Evolutionary conservation across 2,888 invertebrate genomes (phyloP).

Genomic region (Plebejus melissa): DNA sequence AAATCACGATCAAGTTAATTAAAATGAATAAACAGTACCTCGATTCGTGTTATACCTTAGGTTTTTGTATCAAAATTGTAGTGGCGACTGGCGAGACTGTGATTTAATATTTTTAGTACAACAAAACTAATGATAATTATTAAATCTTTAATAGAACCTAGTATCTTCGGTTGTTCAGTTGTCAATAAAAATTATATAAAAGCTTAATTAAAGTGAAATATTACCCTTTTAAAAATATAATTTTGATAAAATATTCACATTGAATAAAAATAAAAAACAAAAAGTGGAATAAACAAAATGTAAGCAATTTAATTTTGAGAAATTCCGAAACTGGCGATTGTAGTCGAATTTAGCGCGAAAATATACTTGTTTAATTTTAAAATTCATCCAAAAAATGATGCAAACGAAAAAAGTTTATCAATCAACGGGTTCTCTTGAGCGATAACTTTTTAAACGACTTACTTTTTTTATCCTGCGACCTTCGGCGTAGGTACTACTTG

Average conservation of each 20-base stretch:
- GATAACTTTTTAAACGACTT: conserved; percentile 20
- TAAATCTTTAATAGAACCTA: no score
- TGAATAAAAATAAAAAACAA: conserved; percentile 14
- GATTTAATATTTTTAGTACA: not conserved
- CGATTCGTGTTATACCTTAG: not conserved
- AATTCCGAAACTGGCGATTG: conserved; percentile 3
- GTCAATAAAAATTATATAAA: no score
- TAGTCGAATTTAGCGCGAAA: conserved; percentile 8
- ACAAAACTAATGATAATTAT: no score
- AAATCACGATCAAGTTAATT: conserved; percentile 21
- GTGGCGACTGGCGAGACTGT: no score
- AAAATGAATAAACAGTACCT: not conserved
- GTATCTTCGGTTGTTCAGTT: no score
- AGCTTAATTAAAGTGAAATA: no score
- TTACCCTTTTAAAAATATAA: no score
- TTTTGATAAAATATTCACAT: not conserved
- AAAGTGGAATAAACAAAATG: not conserved
- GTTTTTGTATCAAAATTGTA: not conserved
- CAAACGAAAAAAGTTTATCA: conserved; percentile 29
- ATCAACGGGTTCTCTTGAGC: conserved; percentile 26
- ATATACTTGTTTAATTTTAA: conserved; percentile 22
- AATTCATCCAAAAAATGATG: conserved; percentile 28
- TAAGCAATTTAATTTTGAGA: not conserved
- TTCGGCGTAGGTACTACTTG: not conserved
- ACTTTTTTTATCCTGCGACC: conserved; percentile 27